Base-by-base conservation (phyloP, 2,113 vertebrate genomes). In the Cynoglossus semilaevis region DNA sequence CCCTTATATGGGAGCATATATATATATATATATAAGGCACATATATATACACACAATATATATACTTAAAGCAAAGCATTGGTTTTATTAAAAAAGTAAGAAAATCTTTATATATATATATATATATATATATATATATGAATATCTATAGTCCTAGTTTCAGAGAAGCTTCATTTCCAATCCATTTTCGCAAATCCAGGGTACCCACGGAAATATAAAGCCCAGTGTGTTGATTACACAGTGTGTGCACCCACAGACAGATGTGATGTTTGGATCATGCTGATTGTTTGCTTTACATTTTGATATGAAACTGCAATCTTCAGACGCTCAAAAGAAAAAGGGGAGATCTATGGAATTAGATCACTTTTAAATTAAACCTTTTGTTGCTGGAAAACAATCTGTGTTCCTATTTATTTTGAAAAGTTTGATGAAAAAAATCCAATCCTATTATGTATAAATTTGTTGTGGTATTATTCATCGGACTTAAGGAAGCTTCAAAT, bases 291-390 rank as follows among this genome's bases (percentile, higher is more conserved):
- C 19, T 70, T 65, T 52, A 41, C 16, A 51, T 60, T 63, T 15
- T 41, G 12, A 51, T 37, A 43, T 51, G 16, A 64, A 58, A 56
- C 57, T 44, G 35, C 50, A 48, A 5, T 52, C 11, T 52, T 56
- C 15, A 47, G 40, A 51, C 29, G n/a, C 40, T 10, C 15, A 46
- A 66, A 66, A 46, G 2, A 17, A 66, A 46, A 29, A 29, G 6
- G 6, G 22, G 22, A 29, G 22, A 29, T 29, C 22, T 41, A 37
- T 51, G 18, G 19, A 15, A 29, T 7, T 46, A 12, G 7, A 44
- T 60, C 19, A 43, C 29, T 55, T 67, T 58, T 37, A 8, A 58
- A 52, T 53, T 10, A 36, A 60, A 57, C 41, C 35, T 63, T 63
- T 49, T 40, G 36, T 51, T 13, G 54, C 9, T 58, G 15, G 18